Percentiles rank a stretch among this genome's conserved stretches.
Conservation (phyloP, 1,140 invertebrate genomes). For the Zelostemma sp. region DNA sequence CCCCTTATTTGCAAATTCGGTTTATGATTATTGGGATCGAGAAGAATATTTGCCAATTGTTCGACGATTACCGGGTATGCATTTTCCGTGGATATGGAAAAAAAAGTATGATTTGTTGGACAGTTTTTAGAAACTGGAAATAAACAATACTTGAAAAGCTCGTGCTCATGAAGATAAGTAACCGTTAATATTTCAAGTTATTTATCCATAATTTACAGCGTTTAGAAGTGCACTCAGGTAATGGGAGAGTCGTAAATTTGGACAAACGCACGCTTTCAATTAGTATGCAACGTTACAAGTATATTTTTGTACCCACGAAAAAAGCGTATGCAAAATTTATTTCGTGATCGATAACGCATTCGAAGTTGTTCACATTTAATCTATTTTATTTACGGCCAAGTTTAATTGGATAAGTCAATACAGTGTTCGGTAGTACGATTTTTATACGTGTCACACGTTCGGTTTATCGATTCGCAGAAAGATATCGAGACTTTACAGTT, state of each 20-base stretch:
- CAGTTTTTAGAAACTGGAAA: conserved; percentile 30
- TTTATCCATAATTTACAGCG: conserved; percentile 34
- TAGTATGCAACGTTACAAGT: conserved; percentile 18
- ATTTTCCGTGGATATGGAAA: too few species aligned
- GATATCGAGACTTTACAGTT: neutral
- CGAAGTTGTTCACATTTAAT: too few species aligned
- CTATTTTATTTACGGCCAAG: too few species aligned
- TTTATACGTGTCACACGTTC: too few species aligned
- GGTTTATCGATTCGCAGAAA: neutral
- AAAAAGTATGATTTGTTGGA: conserved; percentile 25
- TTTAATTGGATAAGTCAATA: too few species aligned
- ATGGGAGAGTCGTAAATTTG: conserved; percentile 22
- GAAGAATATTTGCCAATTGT: too few species aligned
- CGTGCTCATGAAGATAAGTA: conserved; percentile 35
- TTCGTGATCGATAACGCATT: conserved; percentile 1
- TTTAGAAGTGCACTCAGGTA: conserved; percentile 16
- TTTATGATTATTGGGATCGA: too few species aligned
- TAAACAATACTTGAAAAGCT: conserved; percentile 27
- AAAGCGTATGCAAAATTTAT: conserved; percentile 14
- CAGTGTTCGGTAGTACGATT: too few species aligned
- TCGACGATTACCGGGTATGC: too few species aligned
- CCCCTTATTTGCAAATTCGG: too few species aligned
- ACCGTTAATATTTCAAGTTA: conserved; percentile 33
- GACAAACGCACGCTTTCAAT: conserved; percentile 26
- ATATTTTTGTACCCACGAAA: neutral